Evolutionary conservation across 2,113 vertebrate species (phyloP), one percentile per base, ranked within the genome.

Genomic region (Carollia perspicillata): DNA sequence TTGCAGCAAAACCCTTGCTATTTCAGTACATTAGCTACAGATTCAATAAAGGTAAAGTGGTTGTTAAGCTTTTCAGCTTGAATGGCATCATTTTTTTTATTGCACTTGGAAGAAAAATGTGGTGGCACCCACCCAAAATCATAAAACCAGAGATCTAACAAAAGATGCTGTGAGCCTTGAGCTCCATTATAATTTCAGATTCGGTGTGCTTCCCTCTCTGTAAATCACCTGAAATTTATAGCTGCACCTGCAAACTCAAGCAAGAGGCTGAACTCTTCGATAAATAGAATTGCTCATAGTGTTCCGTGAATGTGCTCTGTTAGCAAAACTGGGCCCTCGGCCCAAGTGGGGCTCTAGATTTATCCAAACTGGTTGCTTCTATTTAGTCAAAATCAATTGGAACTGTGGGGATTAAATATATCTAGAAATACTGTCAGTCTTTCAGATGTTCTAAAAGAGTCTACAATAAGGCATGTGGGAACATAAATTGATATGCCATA

Each of bases 141-240:
- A 96, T 96, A 97, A 97, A 94, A 95, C 83, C 80, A 78, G 83
- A 93, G 78, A 89, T 95, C 92, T 91, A 95, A 96, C 97, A 97
- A 97, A 98, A 97, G 96, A 94, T 83, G 66, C 90, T 88, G 42
- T 93, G 95, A 97, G 90, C 65, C 72, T 97, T 78, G 92, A 95
- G 96, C 78, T 96, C 94, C 86, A 94, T 96, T 96, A 96, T 95
- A 97, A 95, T 97, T 97, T 98, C 84, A 93, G 94, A 97, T 97
- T 96, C 94, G 97, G 90, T 97, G 92, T 85, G 87, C 90, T 97
- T 96, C 92, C 96, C 92, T 89, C 72, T 97, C 88, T 60, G 83
- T 96, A 97, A 97, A 95, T 97, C 97, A 98, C 94, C 96, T 96
- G 96, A 94, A 97, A 96, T 96, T 95, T 98, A 97, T 55, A 94